Base-by-base conservation (phyloP, 2,888 invertebrate genomes). In the Pterostichus madidus region DNA sequence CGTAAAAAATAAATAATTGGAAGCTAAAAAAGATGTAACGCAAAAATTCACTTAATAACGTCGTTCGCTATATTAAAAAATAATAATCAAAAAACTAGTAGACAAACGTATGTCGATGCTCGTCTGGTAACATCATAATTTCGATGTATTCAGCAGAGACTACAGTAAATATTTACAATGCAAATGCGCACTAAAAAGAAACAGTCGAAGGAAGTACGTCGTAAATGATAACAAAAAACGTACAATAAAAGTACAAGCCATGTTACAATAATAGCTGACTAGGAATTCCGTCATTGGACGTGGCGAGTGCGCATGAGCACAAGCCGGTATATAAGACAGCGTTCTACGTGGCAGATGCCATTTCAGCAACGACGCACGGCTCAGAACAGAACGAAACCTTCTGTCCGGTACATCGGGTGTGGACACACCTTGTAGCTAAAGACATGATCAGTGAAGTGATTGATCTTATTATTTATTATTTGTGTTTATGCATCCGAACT, bases 111-210 rank as follows among this genome's bases (percentile, higher is more conserved):
- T 56, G 56, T 56, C 77, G 56, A 31, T 6, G n/a, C 77, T 77
- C 56, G 56, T 49, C 35, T 81, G 56, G 75, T 13, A 49, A 80
- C 56, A 64, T 73, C 44, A 44, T 35, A 59, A 61, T 81, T 71
- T 71, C 17, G 61, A 80, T 53, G 80, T 80, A 80, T 80, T 81
- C 77, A 77, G 77, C 44, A 83, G 53, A 46, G 64, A 64, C 76
- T 83, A 83, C 64, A 53, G 83, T 83, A 83, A 83, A 83, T 83
- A 83, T 83, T 83, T 83, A 83, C 83, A 83, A 83, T 77, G 77
- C 83, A 81, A 81, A 81, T 81, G 75, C 49, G 81, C 39, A 83
- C 35, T 83, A 83, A 83, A 83, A 83, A 83, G 83, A 83, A 76
- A 83, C 77, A 83, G 59, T 68, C 68, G 68, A 77, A 83, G 83